Percentiles rank a stretch among this genome's conserved stretches.
Evolutionary conservation across 2,797 vertebrate species (phyloP).

Genomic region (Rhabdophis nuchalis): DNA sequence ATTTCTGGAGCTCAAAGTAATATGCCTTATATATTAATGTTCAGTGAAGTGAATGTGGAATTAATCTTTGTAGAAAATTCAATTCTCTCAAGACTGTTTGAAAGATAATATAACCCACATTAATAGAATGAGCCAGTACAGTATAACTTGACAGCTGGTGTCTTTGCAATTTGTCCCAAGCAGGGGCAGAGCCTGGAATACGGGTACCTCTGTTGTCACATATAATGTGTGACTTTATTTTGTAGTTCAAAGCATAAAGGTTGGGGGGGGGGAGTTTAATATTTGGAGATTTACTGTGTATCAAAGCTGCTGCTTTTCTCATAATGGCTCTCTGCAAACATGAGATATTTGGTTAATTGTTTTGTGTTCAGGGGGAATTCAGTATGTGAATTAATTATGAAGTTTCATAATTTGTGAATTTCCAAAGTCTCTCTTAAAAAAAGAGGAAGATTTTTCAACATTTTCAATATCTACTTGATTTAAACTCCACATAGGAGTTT

Average conservation of each 20-base stretch:
- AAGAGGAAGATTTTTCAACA: neutral
- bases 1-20: conserved; percentile 56
- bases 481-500: neutral
- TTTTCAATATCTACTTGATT: neutral
- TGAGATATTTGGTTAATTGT: neutral
- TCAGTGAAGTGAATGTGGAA: conserved; percentile 49
- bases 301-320: neutral
- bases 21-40: conserved; percentile 57
- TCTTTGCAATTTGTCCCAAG: conserved; percentile 41
- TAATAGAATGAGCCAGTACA: conserved; percentile 43
- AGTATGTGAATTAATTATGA: neutral
- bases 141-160: conserved; percentile 36
- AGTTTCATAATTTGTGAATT: neutral
- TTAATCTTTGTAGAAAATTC: conserved; percentile 64
- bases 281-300: neutral
- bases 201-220: neutral
- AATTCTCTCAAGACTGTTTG: conserved; percentile 39
- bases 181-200: conserved; percentile 8
- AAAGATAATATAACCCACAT: conserved; percentile 37
- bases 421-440: neutral
- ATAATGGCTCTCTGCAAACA: neutral
- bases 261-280: neutral
- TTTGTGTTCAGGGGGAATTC: neutral
- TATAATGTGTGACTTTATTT: conserved; percentile 15
- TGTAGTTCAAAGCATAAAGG: conserved; percentile 18